Conservation (phyloP, 2,888 invertebrate genomes). For the Sceliomorpha sp. region DNA sequence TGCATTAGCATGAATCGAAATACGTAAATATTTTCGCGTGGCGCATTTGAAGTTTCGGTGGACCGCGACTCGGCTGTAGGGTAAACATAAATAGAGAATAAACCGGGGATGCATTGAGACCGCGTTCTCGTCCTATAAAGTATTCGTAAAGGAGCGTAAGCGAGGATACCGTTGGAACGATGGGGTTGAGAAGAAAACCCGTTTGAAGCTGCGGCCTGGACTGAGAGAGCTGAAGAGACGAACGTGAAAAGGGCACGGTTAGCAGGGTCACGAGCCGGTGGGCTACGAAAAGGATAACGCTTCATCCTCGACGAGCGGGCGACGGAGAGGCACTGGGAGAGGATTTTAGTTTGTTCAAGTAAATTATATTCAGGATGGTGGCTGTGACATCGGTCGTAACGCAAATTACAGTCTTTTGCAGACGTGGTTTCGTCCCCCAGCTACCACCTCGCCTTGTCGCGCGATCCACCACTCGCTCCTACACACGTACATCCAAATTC, state of each 20-base stretch:
- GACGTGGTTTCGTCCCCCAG: constrained; percentile 54
- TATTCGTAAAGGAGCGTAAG: constrained; percentile 74
- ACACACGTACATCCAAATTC: constrained; percentile 67
- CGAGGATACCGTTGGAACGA: constrained; percentile 52
- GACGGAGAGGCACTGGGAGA: constrained; percentile 45
- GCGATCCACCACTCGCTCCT: constrained; percentile 50
- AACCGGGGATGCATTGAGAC: constrained; percentile 67
- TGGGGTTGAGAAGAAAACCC: constrained; percentile 58
- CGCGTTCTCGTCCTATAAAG: constrained; percentile 72
- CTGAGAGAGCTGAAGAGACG: too few relatives aligned
- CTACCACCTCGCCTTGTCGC: constrained; percentile 43
- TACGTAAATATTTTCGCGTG: constrained; percentile 38
- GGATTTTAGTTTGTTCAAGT: constrained; percentile 79
- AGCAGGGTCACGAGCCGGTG: constrained; percentile 54
- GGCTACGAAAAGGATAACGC: constrained; percentile 65
- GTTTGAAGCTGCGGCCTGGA: too few relatives aligned
- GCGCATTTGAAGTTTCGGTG: constrained; percentile 42
- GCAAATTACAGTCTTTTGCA: constrained; percentile 76
- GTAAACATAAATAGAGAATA: constrained; percentile 76
- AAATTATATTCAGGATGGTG: constrained; percentile 79
- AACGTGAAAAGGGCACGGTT: constrained; percentile 50
- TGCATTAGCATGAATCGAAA: constrained; percentile 22
- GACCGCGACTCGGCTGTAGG: constrained; percentile 55
- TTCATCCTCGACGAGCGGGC: constrained; percentile 33
- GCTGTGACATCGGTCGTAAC: constrained; percentile 75